phyloP scores from a whole-genome alignment of 2,797 vertebrate genomes.

The Limnodromus scolopaceus region DNA sequence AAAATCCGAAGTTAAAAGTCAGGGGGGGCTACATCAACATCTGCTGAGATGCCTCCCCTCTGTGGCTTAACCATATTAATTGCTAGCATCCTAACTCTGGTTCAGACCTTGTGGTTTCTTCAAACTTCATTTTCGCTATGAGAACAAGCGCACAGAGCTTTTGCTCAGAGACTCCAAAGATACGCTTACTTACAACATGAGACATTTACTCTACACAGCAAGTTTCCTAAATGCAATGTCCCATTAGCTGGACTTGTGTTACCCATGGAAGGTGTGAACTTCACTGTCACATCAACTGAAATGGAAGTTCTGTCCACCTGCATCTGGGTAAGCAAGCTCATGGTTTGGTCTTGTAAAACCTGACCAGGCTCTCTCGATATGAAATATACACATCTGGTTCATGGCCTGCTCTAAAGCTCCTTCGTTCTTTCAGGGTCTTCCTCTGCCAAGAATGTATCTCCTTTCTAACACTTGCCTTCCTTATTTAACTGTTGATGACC shows the following conservation, averaged over 20 bases:
- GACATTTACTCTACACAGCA: not conserved
- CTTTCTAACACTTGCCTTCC: not conserved
- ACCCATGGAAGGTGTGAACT: not conserved
- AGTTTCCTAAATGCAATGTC: not conserved
- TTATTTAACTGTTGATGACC: not conserved
- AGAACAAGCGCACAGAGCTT: not conserved
- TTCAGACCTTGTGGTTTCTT: not conserved
- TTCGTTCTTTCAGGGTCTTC: not conserved
- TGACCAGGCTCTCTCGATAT: not conserved
- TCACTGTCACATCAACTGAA: not conserved
- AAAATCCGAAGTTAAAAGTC: not conserved
- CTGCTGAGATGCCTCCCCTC: not conserved
- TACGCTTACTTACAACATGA: not conserved
- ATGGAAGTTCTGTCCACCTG: not conserved
- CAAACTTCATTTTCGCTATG: not conserved
- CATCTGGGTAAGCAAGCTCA: not conserved
- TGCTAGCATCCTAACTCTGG: not conserved
- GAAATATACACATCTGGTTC: not conserved
- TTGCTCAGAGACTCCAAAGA: not conserved
- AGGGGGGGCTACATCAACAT: not conserved
- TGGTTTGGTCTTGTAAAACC: not conserved
- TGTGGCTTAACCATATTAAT: not conserved
- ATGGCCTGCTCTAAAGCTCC: not conserved
- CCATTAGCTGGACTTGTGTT: not conserved
- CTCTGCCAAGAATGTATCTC: not conserved